These are phyloP conservation scores for Illadopsis cleaveri DNA, from an alignment of 2,113 vertebrate species.

Conservation along the genomic window DNA sequence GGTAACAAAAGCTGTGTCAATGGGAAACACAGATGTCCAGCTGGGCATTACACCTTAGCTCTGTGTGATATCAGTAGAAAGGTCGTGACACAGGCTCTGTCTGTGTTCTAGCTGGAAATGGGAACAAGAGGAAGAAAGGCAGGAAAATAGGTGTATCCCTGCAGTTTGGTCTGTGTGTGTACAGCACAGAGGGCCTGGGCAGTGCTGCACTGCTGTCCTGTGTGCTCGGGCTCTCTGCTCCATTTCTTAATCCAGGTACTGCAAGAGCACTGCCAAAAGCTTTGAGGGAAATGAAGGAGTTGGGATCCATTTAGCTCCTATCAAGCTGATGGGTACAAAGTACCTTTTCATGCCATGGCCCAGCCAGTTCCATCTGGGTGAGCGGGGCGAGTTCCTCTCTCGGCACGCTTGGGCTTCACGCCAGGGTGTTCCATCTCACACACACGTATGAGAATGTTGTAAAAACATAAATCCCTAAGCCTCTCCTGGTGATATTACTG, in stretches of 20 bases:
- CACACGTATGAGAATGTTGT: neutral
- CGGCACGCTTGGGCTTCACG: accelerated
- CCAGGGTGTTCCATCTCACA: neutral
- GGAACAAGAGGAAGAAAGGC: neutral
- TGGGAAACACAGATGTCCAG: neutral
- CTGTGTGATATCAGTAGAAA: accelerated
- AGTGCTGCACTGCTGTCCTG: neutral
- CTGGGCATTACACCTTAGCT: neutral
- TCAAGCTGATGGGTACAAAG: neutral
- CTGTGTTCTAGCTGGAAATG: neutral
- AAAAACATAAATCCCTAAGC: neutral
- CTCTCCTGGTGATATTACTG: neutral
- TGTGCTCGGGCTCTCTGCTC: accelerated
- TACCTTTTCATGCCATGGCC: neutral
- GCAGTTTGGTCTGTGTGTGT: neutral
- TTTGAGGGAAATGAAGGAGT: neutral
- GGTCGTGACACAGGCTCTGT: neutral
- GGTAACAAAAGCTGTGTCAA: neutral
- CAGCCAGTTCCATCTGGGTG: neutral
- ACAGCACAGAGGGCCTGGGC: accelerated
- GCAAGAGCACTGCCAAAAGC: neutral
- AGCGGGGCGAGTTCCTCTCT: neutral
- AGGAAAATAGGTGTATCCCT: accelerated
- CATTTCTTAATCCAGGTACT: accelerated
- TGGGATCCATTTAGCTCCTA: neutral